Evolutionary conservation across 2,797 vertebrate genomes (phyloP), one percentile per base, ranked within the genome.

Genomic region (Myotis pilosus): DNA sequence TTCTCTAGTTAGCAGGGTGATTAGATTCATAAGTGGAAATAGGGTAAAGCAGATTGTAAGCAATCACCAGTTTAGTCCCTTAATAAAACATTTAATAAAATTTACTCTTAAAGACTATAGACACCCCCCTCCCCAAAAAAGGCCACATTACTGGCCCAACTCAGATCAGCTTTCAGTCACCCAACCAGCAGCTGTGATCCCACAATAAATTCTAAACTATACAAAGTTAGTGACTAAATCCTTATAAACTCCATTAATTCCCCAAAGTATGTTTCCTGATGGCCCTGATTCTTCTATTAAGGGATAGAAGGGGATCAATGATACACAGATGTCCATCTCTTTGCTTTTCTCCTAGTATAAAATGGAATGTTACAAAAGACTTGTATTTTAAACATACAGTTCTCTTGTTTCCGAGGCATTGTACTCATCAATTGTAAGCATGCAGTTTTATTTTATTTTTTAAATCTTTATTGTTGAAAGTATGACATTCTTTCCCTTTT

Each of bases 291-390:
- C 47, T 79, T 69, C 79, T 80, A 41, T 17, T 64, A 80, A 94
- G 79, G 80, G 28, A 49, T 57, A 38, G 10, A 89, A 71, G 51
- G 17, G 5, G 8, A 78, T 69, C 33, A 71, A 55, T 5, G 5
- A 41, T 83, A 79, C 49, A 90, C 75, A 83, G 68, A 23, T 68
- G 13, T 13, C 30, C 15, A 68, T 72, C 72, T 85, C 36, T 93
- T 96, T 87, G 44, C 23, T 75, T 80, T 92, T 84, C 84, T 85
- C 60, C 44, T 91, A 62, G 47, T 79, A 75, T 51, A 95, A 94
- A 64, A 44, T 62, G 1, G 1, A 19, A 30, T 44, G 41, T 66
- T 93, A 66, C 12, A 81, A 81, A 81, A 15, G 0, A 86, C 28
- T 10, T 69, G 8, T 62, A 10, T 78, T 89, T 66, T 85, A 84